phyloP scores from a whole-genome alignment of 2,113 vertebrate species.

The Poecilia latipinna region DNA sequence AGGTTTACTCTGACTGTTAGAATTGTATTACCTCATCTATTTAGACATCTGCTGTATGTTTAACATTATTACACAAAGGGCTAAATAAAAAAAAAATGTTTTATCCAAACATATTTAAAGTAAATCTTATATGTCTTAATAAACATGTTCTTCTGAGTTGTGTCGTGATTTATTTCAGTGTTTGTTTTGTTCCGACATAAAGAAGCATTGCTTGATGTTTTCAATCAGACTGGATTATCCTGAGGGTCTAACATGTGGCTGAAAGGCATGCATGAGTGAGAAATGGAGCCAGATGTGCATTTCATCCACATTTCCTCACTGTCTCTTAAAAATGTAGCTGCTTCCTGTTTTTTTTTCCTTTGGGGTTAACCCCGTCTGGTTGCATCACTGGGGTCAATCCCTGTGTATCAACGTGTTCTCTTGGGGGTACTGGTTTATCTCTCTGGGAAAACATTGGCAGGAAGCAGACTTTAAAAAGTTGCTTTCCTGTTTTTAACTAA shows the following conservation, averaged over 20 bases:
- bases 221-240: conserved; percentile 4
- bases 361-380: conserved; percentile 9
- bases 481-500: neutral
- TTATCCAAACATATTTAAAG: conserved; percentile 57
- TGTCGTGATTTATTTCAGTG: conserved; percentile 9
- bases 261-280: neutral
- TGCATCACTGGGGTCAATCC: neutral
- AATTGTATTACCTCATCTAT: conserved; percentile 18
- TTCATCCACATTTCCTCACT: conserved; percentile 23
- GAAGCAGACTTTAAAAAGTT: neutral
- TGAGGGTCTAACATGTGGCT: neutral
- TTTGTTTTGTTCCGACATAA: conserved; percentile 8
- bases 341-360: conserved; percentile 58
- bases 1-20: conserved; percentile 16
- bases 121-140: conserved; percentile 36
- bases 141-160: conserved; percentile 33
- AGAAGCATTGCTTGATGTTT: neutral
- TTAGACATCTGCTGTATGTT: conserved; percentile 7
- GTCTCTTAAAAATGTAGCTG: conserved; percentile 22
- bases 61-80: conserved; percentile 23
- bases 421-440: neutral
- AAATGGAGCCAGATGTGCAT: conserved; percentile 39
- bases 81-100: conserved; percentile 30
- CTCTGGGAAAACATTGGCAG: neutral
- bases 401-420: neutral